Percentiles rank a stretch among this genome's conserved stretches.
phyloP scores from a whole-genome alignment of 2,113 vertebrate species.

The Chrysemys picta region DNA sequence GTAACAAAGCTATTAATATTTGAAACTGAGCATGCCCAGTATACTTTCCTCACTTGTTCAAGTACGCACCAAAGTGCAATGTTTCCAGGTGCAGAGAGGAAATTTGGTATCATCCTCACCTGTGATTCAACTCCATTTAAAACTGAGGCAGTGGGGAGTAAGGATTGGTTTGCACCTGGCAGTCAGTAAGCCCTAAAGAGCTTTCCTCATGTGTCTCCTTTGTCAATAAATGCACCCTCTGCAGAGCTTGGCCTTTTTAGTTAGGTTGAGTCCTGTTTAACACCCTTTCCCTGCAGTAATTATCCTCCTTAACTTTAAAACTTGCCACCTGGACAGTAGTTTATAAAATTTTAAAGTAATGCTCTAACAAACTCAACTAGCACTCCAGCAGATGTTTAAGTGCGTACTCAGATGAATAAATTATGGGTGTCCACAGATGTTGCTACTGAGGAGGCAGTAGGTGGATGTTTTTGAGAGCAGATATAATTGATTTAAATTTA shows the following conservation, averaged over 20 bases:
- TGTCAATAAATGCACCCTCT: rapidly evolving
- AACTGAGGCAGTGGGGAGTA: neutral
- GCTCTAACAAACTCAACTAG: slow-evolving; percentile 41
- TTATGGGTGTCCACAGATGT: neutral
- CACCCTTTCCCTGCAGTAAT: rapidly evolving
- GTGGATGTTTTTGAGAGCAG: neutral
- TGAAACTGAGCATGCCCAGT: rapidly evolving
- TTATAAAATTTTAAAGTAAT: slow-evolving; percentile 65
- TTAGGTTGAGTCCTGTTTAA: rapidly evolving
- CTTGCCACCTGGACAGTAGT: slow-evolving; percentile 24
- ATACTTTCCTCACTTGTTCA: neutral
- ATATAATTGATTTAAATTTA: slow-evolving; percentile 56
- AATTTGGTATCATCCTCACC: neutral
- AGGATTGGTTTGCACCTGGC: rapidly evolving
- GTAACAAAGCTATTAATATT: neutral
- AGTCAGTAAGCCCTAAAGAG: neutral
- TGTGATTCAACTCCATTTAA: neutral
- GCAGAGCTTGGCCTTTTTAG: neutral
- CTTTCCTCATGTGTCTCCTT: rapidly evolving
- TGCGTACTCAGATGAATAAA: slow-evolving; percentile 54
- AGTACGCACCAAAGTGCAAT: neutral
- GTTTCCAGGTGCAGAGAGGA: rapidly evolving
- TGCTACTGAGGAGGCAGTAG: neutral
- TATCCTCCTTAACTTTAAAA: neutral
- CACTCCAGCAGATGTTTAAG: slow-evolving; percentile 55